These are phyloP conservation scores for Pterophyllum scalare DNA, from an alignment of 2,113 vertebrate genomes.

Conservation along the genomic window DNA sequence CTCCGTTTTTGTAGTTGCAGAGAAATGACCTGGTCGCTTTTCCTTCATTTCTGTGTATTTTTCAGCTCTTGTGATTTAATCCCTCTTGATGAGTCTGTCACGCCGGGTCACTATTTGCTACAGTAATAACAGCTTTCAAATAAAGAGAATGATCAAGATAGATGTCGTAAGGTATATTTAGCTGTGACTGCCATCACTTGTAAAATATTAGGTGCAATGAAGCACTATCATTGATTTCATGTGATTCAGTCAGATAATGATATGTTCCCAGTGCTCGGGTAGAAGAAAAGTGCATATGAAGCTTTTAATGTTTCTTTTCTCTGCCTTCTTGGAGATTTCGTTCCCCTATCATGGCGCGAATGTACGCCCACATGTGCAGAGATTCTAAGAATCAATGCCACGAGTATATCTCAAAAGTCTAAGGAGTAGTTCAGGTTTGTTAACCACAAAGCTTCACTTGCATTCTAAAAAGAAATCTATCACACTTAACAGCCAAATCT, in stretches of 20 bases:
- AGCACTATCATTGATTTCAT: constrained; percentile 65
- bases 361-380: constrained; percentile 27
- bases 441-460: constrained; percentile 60
- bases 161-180: constrained; percentile 65
- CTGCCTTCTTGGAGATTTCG: constrained; percentile 7
- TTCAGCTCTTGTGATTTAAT: constrained; percentile 52
- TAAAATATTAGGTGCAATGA: constrained; percentile 69
- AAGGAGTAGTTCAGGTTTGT: constrained; percentile 61
- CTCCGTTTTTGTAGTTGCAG: constrained; percentile 25
- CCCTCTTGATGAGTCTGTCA: constrained; percentile 45
- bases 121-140: constrained; percentile 70
- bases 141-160: constrained; percentile 53
- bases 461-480: constrained; percentile 71
- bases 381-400: constrained; percentile 59
- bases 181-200: constrained; percentile 48
- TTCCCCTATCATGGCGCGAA: constrained; percentile 27
- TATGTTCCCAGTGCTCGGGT: constrained; percentile 33
- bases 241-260: constrained; percentile 59
- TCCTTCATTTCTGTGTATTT: constrained; percentile 12
- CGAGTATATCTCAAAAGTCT: constrained; percentile 53
- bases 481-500: constrained; percentile 72
- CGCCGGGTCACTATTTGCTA: constrained; percentile 43
- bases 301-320: constrained; percentile 23
- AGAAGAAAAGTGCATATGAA: constrained; percentile 26
- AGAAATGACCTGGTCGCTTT: constrained; percentile 17